Base-by-base conservation (phyloP, 2,113 vertebrate genomes). In the Gallinago undulata region DNA sequence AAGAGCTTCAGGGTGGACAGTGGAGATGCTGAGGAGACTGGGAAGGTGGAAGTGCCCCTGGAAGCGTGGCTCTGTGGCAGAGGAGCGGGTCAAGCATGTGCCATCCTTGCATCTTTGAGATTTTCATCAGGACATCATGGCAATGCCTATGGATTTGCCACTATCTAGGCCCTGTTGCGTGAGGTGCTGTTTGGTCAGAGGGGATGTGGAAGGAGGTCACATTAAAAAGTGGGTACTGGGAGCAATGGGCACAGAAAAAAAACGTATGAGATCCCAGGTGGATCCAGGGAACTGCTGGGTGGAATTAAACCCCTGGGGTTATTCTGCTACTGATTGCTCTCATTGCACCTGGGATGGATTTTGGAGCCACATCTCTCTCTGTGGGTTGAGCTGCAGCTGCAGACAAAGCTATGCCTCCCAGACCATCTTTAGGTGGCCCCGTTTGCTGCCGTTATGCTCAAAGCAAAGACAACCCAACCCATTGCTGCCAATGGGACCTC, bases 31-130 rank as follows among this genome's bases (percentile, higher is more conserved):
- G 45, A 19, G 18, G 43, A 70, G 25, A 6, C 2, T 1, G 50
- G n/a, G 51, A n/a, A 63, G 59, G 6, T 50, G 66, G 43, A 23
- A 64, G 25, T 4, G 7, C 22, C 84, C 33, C 51, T 60, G 24
- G 4, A 1, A 21, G n/a, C 1, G 2, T 4, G 1, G 21, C 28
- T 63, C 1, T 1, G 59, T 57, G 45, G 7, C 11, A 23, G 37
- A 1, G 13, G 21, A 59, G 14, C 43, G 37, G 43, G 30, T 59
- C 7, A 5, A 11, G 13, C 12, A 7, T 2, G 7, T 76, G 51
- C 28, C 23, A 4, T 19, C 69, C 39, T 86, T 62, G 22, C 4
- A 9, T 30, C 55, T 74, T 55, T 43, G 16, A 7, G 35, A 3
- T 9, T 50, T 43, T 51, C 33, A 22, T 51, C 19, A 1, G 23